Base-by-base conservation (phyloP, 2,888 invertebrate species). In the Capitulum mitella region DNA sequence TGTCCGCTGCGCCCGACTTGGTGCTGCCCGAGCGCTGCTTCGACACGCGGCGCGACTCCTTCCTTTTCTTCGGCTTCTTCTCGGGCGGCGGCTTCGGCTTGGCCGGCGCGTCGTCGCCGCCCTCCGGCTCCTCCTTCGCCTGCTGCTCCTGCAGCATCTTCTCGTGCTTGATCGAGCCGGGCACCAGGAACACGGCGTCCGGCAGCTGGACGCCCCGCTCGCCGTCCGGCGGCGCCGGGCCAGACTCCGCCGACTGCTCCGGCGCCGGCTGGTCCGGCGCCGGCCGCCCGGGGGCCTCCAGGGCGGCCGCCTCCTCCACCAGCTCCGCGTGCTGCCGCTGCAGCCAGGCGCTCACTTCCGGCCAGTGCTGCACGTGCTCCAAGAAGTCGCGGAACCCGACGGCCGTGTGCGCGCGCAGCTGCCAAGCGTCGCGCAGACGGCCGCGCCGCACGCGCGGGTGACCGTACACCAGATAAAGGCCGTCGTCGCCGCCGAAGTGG, bases 401-500 rank as follows among this genome's bases (percentile, higher is more conserved):
- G 29, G 43, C 48, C 29, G 76, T 76, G 76, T 76, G 76, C 19
- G 46, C 46, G 1, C 76, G 43, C 46, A 46, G 46, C 29, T 46
- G 32, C 76, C 76, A 76, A 3, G 5, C 32, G 29, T 43, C 43
- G 22, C 48, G 3, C 46, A 43, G 32, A 16, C 16, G 12, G 76
- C 48, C 76, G 19, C 76, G 12, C 16, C 70, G 70, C 70, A 70
- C 70, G 37, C 70, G 70, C 70, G 70, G 70, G 26, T 70, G 70
- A 10, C 48, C 76, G 32, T 76, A 76, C 76, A 76, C 48, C 76
- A 76, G 76, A 14, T 46, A 48, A 0, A 76, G 76, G 76, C 76
- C 43, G 32, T 76, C 76, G 46, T 76, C 76, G 76, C 76, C 76
- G 76, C 46, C 76, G 46, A 76, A 76, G 22, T 76, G 46, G 76